These are phyloP conservation scores for Clunio marinus DNA, from an alignment of 2,888 invertebrate genomes.

Conservation along the genomic window DNA sequence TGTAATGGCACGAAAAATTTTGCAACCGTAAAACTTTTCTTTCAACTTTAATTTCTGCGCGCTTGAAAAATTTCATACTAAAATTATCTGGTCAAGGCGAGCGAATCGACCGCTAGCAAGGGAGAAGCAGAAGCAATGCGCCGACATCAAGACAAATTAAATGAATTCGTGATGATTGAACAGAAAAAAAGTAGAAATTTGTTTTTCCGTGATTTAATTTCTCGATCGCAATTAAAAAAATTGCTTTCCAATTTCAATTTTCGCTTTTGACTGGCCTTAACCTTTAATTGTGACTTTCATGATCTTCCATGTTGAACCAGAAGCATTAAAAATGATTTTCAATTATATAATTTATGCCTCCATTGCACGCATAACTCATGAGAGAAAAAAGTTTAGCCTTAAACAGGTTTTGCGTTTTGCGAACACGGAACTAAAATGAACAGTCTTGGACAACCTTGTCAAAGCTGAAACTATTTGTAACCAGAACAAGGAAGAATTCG, in stretches of 20 bases:
- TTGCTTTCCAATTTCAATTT: neutral
- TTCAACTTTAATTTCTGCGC: neutral
- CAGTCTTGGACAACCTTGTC: slow-evolving; percentile 14
- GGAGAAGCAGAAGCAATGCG: neutral
- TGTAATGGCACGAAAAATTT: neutral
- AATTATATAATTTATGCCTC: neutral
- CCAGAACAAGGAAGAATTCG: slow-evolving; percentile 4
- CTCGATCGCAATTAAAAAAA: neutral
- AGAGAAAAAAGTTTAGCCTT: slow-evolving; percentile 30
- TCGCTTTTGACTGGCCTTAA: neutral
- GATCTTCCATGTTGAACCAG: neutral
- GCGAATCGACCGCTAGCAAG: neutral
- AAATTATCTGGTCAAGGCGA: slow-evolving; percentile 2
- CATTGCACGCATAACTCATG: neutral
- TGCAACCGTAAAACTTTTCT: neutral
- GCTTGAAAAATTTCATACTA: neutral
- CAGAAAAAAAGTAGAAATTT: slow-evolving; percentile 13
- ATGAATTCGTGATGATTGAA: neutral
- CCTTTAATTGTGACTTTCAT: neutral
- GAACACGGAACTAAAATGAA: slow-evolving; percentile 32
- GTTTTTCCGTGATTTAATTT: neutral
- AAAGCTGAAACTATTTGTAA: neutral
- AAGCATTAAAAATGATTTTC: neutral
- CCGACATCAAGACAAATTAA: neutral
- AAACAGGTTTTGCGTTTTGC: slow-evolving; percentile 19